Base-by-base conservation (phyloP, 2,113 vertebrate genomes). In the Chaetodon auriga region DNA sequence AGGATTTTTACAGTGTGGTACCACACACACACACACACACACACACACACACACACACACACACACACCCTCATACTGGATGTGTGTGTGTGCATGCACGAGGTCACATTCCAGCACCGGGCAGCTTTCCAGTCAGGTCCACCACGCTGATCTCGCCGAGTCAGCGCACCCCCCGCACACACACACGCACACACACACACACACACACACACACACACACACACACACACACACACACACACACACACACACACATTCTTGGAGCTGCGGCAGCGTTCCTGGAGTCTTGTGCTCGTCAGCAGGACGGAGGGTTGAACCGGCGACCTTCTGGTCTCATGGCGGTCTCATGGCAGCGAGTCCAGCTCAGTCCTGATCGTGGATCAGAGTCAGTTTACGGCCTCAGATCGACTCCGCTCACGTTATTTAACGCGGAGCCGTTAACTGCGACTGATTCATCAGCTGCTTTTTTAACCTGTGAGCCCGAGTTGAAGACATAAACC, bases 51-150 rank as follows among this genome's bases (percentile, higher is more conserved):
- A 30, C 30, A 30, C 30, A 30, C 30, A 30, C 30, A 30, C 84
- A 82, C 85, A 79, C 82, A 81, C 89, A 46, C 85, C 76, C 80
- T 79, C 78, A 15, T 55, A 75, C n/a, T 8, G 7, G 7, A 0
- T 63, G 4, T 46, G 70, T 57, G 38, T 72, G 48, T 66, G 48
- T 60, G 35, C 25, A 54, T 4, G 19, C 4, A 21, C 7, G 66
- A 64, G 78, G 78, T 86, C 87, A 92, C 85, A 92, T 92, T 92
- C 87, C 90, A 69, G 82, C 41, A 21, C 70, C 2, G 61, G 78
- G 73, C 81, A 75, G 81, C 80, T 75, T 78, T 90, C 88, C 90
- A 83, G 78, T 82, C 49, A 64, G 80, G 77, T 79, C 80, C 35
- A 2, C 43, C 45, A 49, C 35, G 16, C 41, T 2, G 9, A 71